Base-by-base conservation (phyloP, 1,140 invertebrate genomes). In the Neomicropteryx cornuta region DNA sequence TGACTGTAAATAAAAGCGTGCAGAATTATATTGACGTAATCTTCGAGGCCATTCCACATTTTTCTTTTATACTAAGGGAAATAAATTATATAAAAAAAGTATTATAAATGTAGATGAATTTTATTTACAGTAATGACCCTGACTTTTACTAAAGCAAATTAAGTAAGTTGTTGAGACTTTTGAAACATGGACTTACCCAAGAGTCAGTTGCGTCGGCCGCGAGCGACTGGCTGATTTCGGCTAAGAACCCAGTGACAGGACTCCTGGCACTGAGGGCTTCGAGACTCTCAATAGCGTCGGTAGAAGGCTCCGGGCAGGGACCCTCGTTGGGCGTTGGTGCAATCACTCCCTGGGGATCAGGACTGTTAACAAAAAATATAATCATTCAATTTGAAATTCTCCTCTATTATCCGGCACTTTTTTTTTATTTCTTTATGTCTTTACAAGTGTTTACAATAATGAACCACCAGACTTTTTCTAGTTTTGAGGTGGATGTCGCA, bases 161-260 rank as follows among this genome's bases (percentile, higher is more conserved):
- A n/a, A n/a, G n/a, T n/a, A n/a, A n/a, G n/a, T n/a, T n/a, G n/a
- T n/a, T n/a, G n/a, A n/a, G n/a, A n/a, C n/a, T n/a, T n/a, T n/a
- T n/a, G n/a, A 27, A 18, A 18, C 29, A 37, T 14, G 33, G 8
- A 45, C 53, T 51, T 27, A 66, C 63, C 59, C 62, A 65, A n/a
- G n/a, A n/a, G 19, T 51, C 53, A 28, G 44, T 49, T 14, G 50
- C 55, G n/a, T 59, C 56, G 0, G 58, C 54, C 2, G 55, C 57
- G n/a, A 68, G 38, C 30, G 61, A 65, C 42, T 66, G 62, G 18
- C 57, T 68, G 35, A 70, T 64, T 39, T 66, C 62, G 2, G 60
- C 59, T 23, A 68, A 41, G 45, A 70, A 66, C 0, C 58, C 63
- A 0, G 58, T 55, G 36, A 56, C 60, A 3, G 63, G 64, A 28